These are phyloP conservation scores for Rugalucina vietnamica DNA, from an alignment of 2,888 invertebrate species.

Conservation along the genomic window DNA sequence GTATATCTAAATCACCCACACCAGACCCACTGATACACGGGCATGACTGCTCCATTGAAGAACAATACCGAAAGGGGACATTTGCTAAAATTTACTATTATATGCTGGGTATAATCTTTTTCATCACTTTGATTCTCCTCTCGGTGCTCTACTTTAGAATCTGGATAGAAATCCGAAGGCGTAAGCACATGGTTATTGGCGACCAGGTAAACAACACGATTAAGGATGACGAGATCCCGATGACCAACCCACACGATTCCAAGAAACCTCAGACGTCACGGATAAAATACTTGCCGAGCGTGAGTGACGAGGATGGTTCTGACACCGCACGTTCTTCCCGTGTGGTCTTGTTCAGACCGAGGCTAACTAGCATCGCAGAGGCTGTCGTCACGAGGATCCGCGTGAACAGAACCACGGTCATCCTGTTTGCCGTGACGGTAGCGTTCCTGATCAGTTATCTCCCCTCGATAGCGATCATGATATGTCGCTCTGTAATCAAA, in stretches of 20 bases:
- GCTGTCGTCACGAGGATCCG: conserved; percentile 50
- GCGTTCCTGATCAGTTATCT: conserved; percentile 66
- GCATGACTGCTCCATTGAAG: conserved; percentile 75
- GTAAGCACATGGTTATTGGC: conserved; percentile 56
- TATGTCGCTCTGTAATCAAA: conserved; percentile 57
- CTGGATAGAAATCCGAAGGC: conserved; percentile 62
- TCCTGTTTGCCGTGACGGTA: conserved; percentile 64
- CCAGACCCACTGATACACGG: conserved; percentile 58
- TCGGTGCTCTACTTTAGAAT: conserved; percentile 71
- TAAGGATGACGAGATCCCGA: conserved; percentile 52
- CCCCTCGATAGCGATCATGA: conserved; percentile 63
- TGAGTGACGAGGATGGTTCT: conserved; percentile 66
- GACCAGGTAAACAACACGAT: conserved; percentile 44
- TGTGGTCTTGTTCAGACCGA: conserved; percentile 32
- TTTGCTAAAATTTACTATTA: conserved; percentile 69
- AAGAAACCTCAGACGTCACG: conserved; percentile 47
- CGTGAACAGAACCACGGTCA: conserved; percentile 62
- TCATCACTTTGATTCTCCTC: conserved; percentile 69
- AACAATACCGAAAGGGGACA: conserved; percentile 63
- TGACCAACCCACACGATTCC: conserved; percentile 10
- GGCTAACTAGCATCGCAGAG: conserved; percentile 52
- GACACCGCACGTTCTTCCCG: conserved; percentile 11
- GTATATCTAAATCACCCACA: conserved; percentile 67
- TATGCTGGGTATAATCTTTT: conserved; percentile 66
- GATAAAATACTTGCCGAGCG: conserved; percentile 66